Conservation (phyloP, 2,888 invertebrate species). For the Xanthorhoe spadicearia region DNA sequence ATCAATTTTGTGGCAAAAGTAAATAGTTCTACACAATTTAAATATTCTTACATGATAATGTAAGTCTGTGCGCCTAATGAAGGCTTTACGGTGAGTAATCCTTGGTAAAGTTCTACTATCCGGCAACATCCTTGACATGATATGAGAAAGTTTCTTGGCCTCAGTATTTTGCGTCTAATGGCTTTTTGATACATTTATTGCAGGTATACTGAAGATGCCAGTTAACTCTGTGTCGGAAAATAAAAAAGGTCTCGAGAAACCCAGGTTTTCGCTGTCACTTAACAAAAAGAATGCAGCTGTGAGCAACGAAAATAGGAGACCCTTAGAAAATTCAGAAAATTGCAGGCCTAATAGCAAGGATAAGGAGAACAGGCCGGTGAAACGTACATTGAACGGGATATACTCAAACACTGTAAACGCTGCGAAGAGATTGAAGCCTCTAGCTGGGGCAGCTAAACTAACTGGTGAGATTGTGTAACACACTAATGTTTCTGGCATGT, state of each 20-base stretch:
- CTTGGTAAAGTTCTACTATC: slow-evolving; percentile 42
- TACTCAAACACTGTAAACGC: slow-evolving; percentile 73
- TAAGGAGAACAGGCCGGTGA: slow-evolving; percentile 76
- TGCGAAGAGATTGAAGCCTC: slow-evolving; percentile 75
- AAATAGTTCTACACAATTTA: slow-evolving; percentile 54
- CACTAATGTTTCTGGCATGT: slow-evolving; percentile 33
- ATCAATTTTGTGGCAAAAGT: slow-evolving; percentile 61
- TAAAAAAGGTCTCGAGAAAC: slow-evolving; percentile 71
- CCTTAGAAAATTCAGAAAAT: slow-evolving; percentile 59
- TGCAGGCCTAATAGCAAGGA: slow-evolving; percentile 57
- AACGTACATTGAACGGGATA: slow-evolving; percentile 68
- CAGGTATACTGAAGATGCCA: slow-evolving; percentile 85
- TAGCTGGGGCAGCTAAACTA: slow-evolving; percentile 61
- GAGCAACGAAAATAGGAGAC: slow-evolving; percentile 66
- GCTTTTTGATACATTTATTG: slow-evolving; percentile 48
- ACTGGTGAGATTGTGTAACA: slow-evolving; percentile 65
- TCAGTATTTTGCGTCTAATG: slow-evolving; percentile 50
- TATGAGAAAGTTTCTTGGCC: slow-evolving; percentile 67
- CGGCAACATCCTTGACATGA: slow-evolving; percentile 71
- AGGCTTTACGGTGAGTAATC: slow-evolving; percentile 71
- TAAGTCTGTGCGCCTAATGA: slow-evolving; percentile 75
- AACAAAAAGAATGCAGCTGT: slow-evolving; percentile 77
- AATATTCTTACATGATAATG: slow-evolving; percentile 77
- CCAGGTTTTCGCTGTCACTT: slow-evolving; percentile 75
- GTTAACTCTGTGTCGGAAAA: slow-evolving; percentile 76